Base-by-base conservation (phyloP, 1,140 invertebrate species). In the Anoplophora glabripennis region DNA sequence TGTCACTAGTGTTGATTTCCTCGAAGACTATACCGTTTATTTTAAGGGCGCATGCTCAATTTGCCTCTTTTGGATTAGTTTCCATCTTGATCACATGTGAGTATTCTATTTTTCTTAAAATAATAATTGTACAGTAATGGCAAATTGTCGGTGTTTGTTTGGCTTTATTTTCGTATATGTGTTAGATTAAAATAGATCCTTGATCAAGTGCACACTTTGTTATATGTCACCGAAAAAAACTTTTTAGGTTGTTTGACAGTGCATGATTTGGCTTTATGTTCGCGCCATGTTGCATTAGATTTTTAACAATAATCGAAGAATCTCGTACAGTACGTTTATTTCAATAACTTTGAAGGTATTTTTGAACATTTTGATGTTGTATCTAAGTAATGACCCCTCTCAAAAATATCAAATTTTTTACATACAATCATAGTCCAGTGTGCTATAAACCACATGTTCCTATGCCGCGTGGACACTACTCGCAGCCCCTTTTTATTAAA, bases 21-120 rank as follows among this genome's bases (percentile, higher is more conserved):
- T 28, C 12, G 11, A 46, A 41, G n/a, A 45, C 38, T 10, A 41
- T 44, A 48, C 55, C 55, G 61, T 66, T 64, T 47, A 46, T 57
- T 40, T 61, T 35, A 10, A 14, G 12, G 14, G 57, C 68, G 68
- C 66, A 63, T 66, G 66, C 53, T 53, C 46, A 40, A 46, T 56
- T 45, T 41, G 36, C 33, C 72, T 77, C 80, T 82, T 82, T 80
- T 79, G 78, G 78, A 80, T 80, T 74, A 81, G 79, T 80, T 78
- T 79, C 80, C 80, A 82, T 81, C 80, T 82, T 82, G 79, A 77
- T 80, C 79, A 83, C 81, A 83, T 81, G 81, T 83, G 80, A 83
- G 81, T 83, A 65, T 12, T 42, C 37, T 44, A 59, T 64, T 64
- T 66, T 49, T 59, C 47, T 34, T 21, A 37, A 62, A 53, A 55